Conservation (phyloP, 2,888 invertebrate genomes). For the Scrobipalpa atriplicella region DNA sequence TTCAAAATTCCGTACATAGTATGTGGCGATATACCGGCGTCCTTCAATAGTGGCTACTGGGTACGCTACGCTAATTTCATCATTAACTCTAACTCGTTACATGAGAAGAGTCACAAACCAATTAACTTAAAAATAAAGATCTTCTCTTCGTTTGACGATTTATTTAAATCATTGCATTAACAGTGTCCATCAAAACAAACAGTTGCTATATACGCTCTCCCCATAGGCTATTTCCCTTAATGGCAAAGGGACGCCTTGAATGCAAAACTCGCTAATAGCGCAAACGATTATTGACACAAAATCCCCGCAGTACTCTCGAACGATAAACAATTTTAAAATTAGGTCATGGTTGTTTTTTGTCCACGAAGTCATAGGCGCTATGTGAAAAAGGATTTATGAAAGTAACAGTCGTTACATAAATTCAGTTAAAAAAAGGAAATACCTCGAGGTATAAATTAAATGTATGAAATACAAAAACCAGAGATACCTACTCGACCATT, state of each 20-base stretch:
- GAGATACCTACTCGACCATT: too few relatives aligned
- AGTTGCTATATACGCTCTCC: not conserved
- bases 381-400: not conserved
- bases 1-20: too few relatives aligned
- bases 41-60: too few relatives aligned
- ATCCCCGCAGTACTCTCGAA: slow-evolving; percentile 36
- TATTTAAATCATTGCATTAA: not conserved
- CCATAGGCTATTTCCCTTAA: slow-evolving; percentile 1
- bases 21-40: too few relatives aligned
- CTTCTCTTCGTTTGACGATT: not conserved
- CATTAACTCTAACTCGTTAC: too few relatives aligned
- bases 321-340: slow-evolving; percentile 37
- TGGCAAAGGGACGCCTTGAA: slow-evolving; percentile 41
- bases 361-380: not conserved
- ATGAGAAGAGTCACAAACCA: too few relatives aligned
- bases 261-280: slow-evolving; percentile 60
- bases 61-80: too few relatives aligned
- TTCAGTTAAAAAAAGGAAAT: not conserved
- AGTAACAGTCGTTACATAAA: not conserved
- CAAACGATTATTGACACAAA: slow-evolving; percentile 59
- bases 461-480: too few relatives aligned
- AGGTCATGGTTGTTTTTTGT: slow-evolving; percentile 15
- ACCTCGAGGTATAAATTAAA: too few relatives aligned
- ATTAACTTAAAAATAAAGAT: not conserved
- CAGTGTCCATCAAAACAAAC: slow-evolving; percentile 7